Evolutionary conservation across 2,797 vertebrate species (phyloP), one percentile per base, ranked within the genome.

Genomic region (Lepus townsendii): DNA sequence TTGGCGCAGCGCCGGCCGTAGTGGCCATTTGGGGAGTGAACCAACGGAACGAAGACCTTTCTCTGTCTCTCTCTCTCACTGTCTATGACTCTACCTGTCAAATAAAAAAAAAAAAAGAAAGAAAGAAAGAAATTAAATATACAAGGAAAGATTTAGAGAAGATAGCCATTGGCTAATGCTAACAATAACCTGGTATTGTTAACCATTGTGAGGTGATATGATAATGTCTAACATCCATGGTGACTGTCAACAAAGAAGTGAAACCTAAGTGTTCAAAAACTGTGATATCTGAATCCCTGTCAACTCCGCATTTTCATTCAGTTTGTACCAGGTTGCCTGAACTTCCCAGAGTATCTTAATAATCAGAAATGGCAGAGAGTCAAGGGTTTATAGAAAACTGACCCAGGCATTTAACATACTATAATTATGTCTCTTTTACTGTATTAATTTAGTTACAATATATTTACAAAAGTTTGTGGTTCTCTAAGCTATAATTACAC

Each of bases 381-480:
- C 12, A 73, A n/a, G 20, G 8, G 9, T 30, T 86, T 79, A 95
- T n/a, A 91, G 35, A 92, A 24, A 72, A 12, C 68, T 4, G 32
- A 76, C 2, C 24, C 30, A 42, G 11, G 6, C 3, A 57, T 71
- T 84, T 87, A 90, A 66, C 20, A 10, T 88, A 16, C 42, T 68
- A 88, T 76, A 78, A 60, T 27, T 69, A n/a, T 77, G 17, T 1
- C 20, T 69, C 72, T 35, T 0, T 75, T 62, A 47, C 20, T 68
- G 2, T 30, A 79, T 14, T 86, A 26, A 91, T 57, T 78, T 92
- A 73, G n/a, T 95, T 91, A 32, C 38, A 30, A 69, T 76, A 82
- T 91, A 65, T 6, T 72, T 54, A 57, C n/a, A 80, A 79, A 91
- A 50, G 24, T 1, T 35, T 63, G 47, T 3, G n/a, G 22, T 20